Evolutionary conservation across 64 coral and sea anemone species (phyloP).

Genomic region (Dendrophyllia cribrosa): DNA sequence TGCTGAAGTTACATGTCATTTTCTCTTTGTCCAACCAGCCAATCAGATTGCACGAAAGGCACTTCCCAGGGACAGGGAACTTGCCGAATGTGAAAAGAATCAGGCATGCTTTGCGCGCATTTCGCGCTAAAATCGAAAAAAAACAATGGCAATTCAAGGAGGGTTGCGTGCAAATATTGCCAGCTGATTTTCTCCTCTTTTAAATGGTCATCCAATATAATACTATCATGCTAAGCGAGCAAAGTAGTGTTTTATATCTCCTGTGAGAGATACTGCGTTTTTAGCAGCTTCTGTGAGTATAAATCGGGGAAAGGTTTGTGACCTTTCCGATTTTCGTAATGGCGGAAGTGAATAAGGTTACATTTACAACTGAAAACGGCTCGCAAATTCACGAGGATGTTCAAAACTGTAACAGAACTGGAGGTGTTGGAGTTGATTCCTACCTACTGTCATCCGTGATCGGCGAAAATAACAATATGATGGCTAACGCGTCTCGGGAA

Average conservation of each 20-base stretch:
- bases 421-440: neutral
- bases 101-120: neutral
- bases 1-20: neutral
- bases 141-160: no score
- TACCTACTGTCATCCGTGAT: neutral
- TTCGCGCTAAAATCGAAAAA: conserved; percentile 13
- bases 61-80: neutral
- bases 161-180: neutral
- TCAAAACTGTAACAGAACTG: neutral
- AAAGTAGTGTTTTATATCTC: neutral
- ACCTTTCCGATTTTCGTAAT: neutral
- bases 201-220: no score
- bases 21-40: neutral
- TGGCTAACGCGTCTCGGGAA: neutral
- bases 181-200: neutral
- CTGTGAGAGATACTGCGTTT: neutral
- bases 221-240: neutral
- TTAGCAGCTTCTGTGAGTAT: neutral
- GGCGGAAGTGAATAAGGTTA: neutral
- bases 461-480: neutral
- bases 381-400: neutral
- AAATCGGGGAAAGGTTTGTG: neutral
- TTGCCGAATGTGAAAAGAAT: neutral
- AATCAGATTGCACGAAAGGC: neutral
- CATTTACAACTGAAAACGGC: neutral